phyloP scores from a whole-genome alignment of 2,113 vertebrate genomes.

The Regulus satrapa region DNA sequence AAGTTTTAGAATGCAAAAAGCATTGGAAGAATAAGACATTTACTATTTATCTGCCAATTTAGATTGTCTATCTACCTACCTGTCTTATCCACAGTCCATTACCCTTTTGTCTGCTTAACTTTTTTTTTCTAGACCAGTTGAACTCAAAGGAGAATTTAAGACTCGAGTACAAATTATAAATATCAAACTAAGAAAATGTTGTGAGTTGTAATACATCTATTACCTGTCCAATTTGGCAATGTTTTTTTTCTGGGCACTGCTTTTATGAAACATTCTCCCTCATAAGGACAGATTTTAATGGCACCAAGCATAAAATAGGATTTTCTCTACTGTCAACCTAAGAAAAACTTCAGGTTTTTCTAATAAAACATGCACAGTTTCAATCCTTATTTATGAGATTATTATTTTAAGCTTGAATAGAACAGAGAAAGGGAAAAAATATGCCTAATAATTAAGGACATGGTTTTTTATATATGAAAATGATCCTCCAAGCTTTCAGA shows the following conservation, averaged over 20 bases:
- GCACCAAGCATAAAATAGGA: background rate
- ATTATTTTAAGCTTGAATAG: background rate
- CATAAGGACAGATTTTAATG: background rate
- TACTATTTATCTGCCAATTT: background rate
- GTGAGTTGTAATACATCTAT: background rate
- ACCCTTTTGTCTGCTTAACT: background rate
- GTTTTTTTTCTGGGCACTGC: background rate
- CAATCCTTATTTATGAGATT: background rate
- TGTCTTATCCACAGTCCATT: background rate
- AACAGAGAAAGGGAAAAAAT: background rate
- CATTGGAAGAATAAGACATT: background rate
- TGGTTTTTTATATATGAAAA: background rate
- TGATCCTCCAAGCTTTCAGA: background rate
- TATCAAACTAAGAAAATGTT: background rate
- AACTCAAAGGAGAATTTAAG: conserved; percentile 12
- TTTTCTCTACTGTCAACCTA: background rate
- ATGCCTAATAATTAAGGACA: background rate
- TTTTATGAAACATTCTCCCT: background rate
- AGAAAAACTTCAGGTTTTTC: background rate
- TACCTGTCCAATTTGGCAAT: background rate
- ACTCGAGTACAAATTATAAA: background rate
- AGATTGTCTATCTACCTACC: background rate
- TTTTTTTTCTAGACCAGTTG: background rate
- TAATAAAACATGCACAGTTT: background rate
- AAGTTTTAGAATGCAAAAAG: background rate